These are phyloP conservation scores for Tipula vernalis DNA, from an alignment of 2,888 invertebrate genomes.

Conservation along the genomic window DNA sequence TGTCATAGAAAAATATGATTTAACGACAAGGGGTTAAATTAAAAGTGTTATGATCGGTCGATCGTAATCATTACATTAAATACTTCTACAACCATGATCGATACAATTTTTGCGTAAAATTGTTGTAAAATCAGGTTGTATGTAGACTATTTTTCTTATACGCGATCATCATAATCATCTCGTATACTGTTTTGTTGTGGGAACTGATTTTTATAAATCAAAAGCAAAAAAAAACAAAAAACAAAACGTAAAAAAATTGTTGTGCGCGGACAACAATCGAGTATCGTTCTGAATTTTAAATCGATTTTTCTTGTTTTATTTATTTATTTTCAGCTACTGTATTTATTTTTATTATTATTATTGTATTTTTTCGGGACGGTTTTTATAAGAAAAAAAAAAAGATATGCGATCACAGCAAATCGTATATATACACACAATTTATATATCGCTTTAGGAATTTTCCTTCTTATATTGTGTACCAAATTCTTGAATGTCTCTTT, in stretches of 20 bases:
- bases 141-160: not conserved
- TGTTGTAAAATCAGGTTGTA: not conserved
- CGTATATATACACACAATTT: not conserved
- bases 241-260: not conserved
- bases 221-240: not conserved
- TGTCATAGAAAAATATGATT: not conserved
- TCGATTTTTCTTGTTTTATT: conserved; percentile 9
- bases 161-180: conserved; percentile 10
- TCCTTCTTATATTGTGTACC: not conserved
- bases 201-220: conserved; percentile 5
- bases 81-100: not conserved
- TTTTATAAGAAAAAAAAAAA: not conserved
- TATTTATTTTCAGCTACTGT: not conserved
- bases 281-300: conserved; percentile 11
- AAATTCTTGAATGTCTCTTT: conserved; percentile 9
- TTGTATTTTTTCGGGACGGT: not conserved
- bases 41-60: not conserved
- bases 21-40: not conserved
- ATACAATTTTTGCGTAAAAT: conserved; percentile 7
- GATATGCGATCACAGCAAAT: not conserved
- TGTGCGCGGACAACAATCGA: conserved; percentile 9
- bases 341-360: not conserved
- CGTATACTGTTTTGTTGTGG: conserved; percentile 8
- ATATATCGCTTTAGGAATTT: not conserved
- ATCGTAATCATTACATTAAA: not conserved